These are phyloP conservation scores for Acrocephalus scirpaceus DNA, from an alignment of 2,797 vertebrate genomes.

Conservation along the genomic window DNA sequence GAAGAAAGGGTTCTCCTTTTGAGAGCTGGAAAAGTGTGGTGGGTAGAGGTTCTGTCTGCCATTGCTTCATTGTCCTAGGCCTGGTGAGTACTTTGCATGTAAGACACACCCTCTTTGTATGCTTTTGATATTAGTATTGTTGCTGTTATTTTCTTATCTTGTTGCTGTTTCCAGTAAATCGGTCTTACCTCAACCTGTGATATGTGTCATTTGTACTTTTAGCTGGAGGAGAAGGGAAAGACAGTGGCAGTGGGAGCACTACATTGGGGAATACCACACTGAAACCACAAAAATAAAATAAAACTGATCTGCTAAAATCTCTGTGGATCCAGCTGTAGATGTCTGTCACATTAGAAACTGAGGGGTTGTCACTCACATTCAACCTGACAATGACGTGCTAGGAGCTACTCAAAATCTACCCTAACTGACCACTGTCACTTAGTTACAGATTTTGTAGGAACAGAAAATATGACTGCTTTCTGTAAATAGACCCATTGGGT, in stretches of 20 bases:
- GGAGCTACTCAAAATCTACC: neutral
- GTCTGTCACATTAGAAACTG: neutral
- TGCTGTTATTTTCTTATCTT: neutral
- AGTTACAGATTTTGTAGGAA: neutral
- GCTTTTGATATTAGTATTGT: neutral
- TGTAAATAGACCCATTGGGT: neutral
- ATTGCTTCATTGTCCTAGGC: neutral
- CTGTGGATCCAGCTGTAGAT: neutral
- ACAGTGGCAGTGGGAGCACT: neutral
- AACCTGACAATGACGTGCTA: neutral
- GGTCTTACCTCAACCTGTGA: accelerated
- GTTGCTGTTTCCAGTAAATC: neutral
- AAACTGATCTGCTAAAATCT: neutral
- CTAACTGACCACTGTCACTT: neutral
- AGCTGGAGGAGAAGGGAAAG: neutral
- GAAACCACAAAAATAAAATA: neutral
- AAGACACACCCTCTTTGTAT: neutral
- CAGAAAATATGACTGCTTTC: neutral
- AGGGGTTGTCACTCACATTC: neutral
- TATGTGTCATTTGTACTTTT: neutral
- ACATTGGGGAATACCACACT: accelerated
- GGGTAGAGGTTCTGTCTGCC: neutral
- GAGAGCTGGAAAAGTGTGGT: neutral
- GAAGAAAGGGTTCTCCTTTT: accelerated
- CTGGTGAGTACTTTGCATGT: neutral